phyloP scores from a whole-genome alignment of 2,888 invertebrate species.

The Spialia ferax region DNA sequence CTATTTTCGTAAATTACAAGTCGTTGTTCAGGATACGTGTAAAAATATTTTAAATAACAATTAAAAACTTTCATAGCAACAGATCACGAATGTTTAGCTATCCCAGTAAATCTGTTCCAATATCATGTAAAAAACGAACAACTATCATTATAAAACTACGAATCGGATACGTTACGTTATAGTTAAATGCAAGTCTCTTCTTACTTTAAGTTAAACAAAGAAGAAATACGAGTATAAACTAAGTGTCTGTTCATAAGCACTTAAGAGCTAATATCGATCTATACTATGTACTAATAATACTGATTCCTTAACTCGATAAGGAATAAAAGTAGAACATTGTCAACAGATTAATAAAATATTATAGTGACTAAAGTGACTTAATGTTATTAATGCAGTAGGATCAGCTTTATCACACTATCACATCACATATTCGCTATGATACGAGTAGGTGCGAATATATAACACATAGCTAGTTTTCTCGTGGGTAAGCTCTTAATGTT shows the following conservation, averaged over 20 bases:
- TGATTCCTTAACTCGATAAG: slow-evolving; percentile 15
- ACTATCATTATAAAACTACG: no score
- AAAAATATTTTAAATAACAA: not conserved
- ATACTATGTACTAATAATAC: slow-evolving; percentile 3
- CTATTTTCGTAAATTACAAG: not conserved
- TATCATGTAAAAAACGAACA: no score
- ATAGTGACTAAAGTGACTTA: slow-evolving; percentile 23
- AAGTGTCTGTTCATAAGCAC: not conserved
- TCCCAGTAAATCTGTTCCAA: no score
- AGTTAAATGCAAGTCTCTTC: no score
- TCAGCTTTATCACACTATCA: slow-evolving; percentile 13
- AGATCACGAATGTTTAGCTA: no score
- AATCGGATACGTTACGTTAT: no score
- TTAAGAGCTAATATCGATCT: not conserved
- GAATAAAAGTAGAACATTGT: slow-evolving; percentile 10
- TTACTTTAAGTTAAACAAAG: no score
- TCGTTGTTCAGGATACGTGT: not conserved
- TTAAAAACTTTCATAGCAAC: no score
- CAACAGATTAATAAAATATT: slow-evolving; percentile 32
- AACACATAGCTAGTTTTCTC: not conserved
- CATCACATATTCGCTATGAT: slow-evolving; percentile 8
- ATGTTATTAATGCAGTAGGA: slow-evolving; percentile 16
- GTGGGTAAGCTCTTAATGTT: not conserved
- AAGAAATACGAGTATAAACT: no score
- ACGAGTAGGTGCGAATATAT: not conserved